Evolutionary conservation across 1,140 invertebrate genomes (phyloP).

Genomic region (Magallana gigas): DNA sequence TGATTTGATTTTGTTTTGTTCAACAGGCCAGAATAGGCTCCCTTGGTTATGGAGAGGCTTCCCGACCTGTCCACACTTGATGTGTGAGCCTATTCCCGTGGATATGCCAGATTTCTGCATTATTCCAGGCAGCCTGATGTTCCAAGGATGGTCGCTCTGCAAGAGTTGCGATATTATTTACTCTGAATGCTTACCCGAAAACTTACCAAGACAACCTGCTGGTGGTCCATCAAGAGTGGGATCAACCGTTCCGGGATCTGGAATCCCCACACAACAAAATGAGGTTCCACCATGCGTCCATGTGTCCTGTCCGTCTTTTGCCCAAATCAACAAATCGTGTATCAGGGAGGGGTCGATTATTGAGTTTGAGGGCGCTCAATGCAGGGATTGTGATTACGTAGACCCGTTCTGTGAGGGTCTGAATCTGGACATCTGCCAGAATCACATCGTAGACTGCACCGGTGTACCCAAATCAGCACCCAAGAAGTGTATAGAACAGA

Average conservation of each 20-base stretch:
- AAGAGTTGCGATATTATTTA: background rate
- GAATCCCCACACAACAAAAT: background rate
- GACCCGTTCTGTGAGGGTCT: constrained; percentile 8
- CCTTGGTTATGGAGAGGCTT: constrained; percentile 6
- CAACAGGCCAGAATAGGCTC: background rate
- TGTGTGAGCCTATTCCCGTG: background rate
- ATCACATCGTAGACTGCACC: constrained; percentile 15
- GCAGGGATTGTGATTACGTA: background rate
- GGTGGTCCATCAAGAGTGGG: background rate
- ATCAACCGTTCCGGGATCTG: background rate
- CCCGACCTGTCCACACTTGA: background rate
- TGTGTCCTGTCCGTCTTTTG: background rate
- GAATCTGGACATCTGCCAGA: background rate
- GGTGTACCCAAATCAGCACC: background rate
- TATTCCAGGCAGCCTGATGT: background rate
- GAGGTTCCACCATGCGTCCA: background rate
- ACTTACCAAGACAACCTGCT: background rate
- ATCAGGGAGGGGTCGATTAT: background rate
- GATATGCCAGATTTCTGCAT: background rate
- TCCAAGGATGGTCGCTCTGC: background rate
- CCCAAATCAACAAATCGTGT: background rate
- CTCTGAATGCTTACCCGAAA: background rate
- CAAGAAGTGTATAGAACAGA: constrained; percentile 6
- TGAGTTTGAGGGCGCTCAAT: background rate
- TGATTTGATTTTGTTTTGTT: background rate